phyloP scores from a whole-genome alignment of 2,113 vertebrate genomes.

The Istiophorus platypterus region DNA sequence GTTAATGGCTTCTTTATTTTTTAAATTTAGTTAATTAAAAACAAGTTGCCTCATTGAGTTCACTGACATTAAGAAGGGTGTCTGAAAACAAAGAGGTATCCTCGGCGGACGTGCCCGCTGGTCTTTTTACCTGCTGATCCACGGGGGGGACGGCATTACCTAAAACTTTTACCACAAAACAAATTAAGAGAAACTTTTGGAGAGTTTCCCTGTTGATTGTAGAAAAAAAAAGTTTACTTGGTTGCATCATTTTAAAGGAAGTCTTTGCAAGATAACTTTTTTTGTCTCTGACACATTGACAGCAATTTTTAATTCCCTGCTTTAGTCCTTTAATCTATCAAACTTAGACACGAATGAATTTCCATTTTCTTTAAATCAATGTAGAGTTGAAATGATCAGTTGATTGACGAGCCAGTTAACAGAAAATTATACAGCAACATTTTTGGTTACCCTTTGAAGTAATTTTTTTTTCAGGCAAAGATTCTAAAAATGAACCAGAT shows the following conservation, averaged over 20 bases:
- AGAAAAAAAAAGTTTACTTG: conserved; percentile 12
- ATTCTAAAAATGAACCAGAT: background rate
- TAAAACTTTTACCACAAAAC: background rate
- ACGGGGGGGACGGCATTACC: background rate
- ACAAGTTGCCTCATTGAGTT: conserved; percentile 36
- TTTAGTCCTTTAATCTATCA: background rate
- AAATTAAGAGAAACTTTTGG: background rate
- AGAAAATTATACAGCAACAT: background rate
- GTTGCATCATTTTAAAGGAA: background rate
- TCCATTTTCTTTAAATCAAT: background rate
- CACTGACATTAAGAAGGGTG: conserved; percentile 4
- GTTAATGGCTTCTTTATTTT: background rate
- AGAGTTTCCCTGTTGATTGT: background rate
- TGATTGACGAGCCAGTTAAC: background rate
- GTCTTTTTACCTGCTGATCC: background rate
- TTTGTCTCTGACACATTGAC: background rate
- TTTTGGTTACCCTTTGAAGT: background rate
- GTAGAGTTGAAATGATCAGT: background rate
- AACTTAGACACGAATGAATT: background rate
- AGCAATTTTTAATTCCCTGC: background rate
- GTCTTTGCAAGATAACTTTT: background rate
- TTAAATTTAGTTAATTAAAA: conserved; percentile 11
- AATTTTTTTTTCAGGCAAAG: background rate
- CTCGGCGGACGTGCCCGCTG: background rate
- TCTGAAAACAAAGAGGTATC: conserved; percentile 7